Conservation (phyloP, 2,113 vertebrate species). For the Meleagris gallopavo region DNA sequence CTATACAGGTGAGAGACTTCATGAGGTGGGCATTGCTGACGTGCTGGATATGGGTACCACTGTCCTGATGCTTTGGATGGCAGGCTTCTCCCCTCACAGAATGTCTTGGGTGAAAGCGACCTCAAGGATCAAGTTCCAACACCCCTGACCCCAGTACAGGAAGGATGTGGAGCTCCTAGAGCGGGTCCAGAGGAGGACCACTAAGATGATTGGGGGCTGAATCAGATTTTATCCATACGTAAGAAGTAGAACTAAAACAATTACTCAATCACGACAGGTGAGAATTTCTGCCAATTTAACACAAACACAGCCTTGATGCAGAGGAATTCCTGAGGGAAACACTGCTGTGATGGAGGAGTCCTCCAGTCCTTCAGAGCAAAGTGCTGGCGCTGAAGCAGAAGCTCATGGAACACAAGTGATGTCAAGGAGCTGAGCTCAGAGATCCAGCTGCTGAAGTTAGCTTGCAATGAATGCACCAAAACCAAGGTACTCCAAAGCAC, state of each 20-base stretch:
- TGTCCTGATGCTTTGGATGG: neutral
- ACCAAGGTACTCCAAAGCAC: neutral
- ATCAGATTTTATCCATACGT: neutral
- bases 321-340: neutral
- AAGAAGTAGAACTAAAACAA: neutral
- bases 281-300: neutral
- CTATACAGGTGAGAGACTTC: neutral
- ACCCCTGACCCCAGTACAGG: no score
- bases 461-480: neutral
- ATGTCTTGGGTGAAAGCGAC: no score
- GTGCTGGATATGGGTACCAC: neutral
- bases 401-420: neutral
- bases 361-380: neutral
- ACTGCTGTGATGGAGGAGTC: neutral
- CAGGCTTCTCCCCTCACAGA: neutral
- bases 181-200: no score
- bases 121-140: no score
- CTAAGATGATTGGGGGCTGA: no score
- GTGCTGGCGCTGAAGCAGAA: neutral
- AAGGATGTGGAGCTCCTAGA: no score
- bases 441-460: neutral
- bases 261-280: neutral
- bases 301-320: fast-evolving
- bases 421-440: neutral
- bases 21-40: neutral